phyloP scores from a whole-genome alignment of 2,113 vertebrate species.

The human (Homo sapiens) region DNA sequence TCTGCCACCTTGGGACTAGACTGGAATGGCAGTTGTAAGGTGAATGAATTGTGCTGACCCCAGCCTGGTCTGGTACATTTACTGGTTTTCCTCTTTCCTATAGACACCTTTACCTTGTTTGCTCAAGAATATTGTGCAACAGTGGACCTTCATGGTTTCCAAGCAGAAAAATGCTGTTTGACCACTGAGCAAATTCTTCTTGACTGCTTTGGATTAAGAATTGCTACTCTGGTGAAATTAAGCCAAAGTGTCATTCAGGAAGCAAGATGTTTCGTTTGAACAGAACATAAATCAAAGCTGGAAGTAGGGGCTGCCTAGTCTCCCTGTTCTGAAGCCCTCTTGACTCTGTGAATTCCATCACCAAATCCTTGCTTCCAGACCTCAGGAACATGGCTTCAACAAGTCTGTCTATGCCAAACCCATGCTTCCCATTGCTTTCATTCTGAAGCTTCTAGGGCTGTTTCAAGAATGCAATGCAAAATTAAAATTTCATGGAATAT shows the following conservation, averaged over 20 bases:
- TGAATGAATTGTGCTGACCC: neutral
- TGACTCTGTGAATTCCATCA: neutral
- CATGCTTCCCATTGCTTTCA: conserved; percentile 23
- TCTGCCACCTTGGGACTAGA: neutral
- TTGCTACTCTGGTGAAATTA: conserved; percentile 57
- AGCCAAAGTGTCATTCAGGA: conserved; percentile 59
- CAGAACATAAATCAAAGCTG: conserved; percentile 44
- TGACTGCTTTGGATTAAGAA: conserved; percentile 66
- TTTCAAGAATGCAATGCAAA: conserved; percentile 67
- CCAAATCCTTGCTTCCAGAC: conserved; percentile 51
- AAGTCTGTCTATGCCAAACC: conserved; percentile 28
- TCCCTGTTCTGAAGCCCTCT: neutral
- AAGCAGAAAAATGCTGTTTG: conserved; percentile 60
- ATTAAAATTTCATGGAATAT: conserved; percentile 70
- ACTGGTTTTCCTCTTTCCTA: neutral
- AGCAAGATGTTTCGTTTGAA: conserved; percentile 62
- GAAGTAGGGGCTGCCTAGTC: neutral
- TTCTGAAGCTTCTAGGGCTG: conserved; percentile 42
- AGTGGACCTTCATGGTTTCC: conserved; percentile 34
- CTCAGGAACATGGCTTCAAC: conserved; percentile 46
- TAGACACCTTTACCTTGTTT: neutral
- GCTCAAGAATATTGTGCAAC: conserved; percentile 44
- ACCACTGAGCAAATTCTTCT: conserved; percentile 60
- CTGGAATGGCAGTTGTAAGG: neutral
- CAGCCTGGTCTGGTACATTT: neutral